Conservation (phyloP, 2,888 invertebrate genomes). For the Parthenolecanium corni region DNA sequence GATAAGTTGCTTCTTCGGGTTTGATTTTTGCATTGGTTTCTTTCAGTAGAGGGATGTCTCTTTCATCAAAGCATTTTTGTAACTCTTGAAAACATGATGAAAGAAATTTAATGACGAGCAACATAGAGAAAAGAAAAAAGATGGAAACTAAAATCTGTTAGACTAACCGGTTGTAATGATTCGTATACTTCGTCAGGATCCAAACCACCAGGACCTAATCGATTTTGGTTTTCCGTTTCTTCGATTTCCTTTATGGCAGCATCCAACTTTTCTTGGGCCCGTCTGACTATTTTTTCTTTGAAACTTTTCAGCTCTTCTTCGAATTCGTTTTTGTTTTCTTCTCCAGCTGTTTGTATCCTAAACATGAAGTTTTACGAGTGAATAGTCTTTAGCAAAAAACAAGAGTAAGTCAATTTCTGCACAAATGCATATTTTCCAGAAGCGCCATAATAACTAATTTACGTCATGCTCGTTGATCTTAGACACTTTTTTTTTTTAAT, state of each 20-base stretch:
- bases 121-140: neutral
- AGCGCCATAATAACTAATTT: too few species aligned
- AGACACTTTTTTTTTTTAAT: too few species aligned
- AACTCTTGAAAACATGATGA: slow-evolving; percentile 45
- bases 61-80: slow-evolving; percentile 67
- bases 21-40: slow-evolving; percentile 79
- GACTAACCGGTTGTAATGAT: slow-evolving; percentile 65
- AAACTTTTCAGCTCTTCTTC: slow-evolving; percentile 83
- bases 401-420: neutral
- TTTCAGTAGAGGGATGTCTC: slow-evolving; percentile 78
- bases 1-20: slow-evolving; percentile 73
- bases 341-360: slow-evolving; percentile 86
- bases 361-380: neutral
- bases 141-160: neutral
- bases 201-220: slow-evolving; percentile 93
- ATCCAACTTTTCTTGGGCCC: slow-evolving; percentile 74
- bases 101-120: neutral
- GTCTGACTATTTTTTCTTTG: slow-evolving; percentile 68
- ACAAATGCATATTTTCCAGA: too few species aligned
- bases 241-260: slow-evolving; percentile 74
- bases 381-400: neutral
- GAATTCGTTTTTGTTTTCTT: slow-evolving; percentile 84
- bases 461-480: too few species aligned
- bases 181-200: slow-evolving; percentile 97
- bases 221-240: slow-evolving; percentile 70